These are phyloP conservation scores for Chloebia gouldiae DNA, from an alignment of 2,113 vertebrate species.

Conservation along the genomic window DNA sequence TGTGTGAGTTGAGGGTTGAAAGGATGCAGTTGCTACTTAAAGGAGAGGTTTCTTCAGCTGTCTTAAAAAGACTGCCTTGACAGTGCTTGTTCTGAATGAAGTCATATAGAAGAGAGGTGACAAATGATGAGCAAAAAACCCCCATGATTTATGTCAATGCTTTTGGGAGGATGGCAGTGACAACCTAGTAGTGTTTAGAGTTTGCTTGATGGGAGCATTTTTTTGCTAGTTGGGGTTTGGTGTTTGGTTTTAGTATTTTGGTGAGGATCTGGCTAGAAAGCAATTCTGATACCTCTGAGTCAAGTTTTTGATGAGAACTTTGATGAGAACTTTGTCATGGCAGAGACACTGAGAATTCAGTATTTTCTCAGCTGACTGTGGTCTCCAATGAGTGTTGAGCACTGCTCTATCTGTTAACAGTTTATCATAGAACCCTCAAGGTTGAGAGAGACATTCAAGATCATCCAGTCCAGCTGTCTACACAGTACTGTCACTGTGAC, in stretches of 20 bases:
- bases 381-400: neutral
- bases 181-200: neutral
- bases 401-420: neutral
- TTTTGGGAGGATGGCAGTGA: neutral
- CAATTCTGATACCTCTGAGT: neutral
- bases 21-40: neutral
- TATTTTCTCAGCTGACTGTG: neutral
- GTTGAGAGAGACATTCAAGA: neutral
- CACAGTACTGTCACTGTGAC: neutral
- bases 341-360: neutral
- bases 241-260: neutral
- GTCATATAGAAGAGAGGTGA: neutral
- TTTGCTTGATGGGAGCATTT: neutral
- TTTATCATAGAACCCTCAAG: neutral
- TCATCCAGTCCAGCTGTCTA: neutral
- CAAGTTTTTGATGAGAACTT: neutral
- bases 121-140: neutral
- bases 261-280: neutral
- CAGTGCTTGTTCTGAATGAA: neutral
- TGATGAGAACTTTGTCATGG: neutral
- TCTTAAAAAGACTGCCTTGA: neutral
- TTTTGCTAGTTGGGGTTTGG: neutral
- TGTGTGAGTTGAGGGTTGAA: neutral
- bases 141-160: fast-evolving
- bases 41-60: neutral